Conservation (phyloP, 2,113 vertebrate species). For the Muntiacus muntjak region DNA sequence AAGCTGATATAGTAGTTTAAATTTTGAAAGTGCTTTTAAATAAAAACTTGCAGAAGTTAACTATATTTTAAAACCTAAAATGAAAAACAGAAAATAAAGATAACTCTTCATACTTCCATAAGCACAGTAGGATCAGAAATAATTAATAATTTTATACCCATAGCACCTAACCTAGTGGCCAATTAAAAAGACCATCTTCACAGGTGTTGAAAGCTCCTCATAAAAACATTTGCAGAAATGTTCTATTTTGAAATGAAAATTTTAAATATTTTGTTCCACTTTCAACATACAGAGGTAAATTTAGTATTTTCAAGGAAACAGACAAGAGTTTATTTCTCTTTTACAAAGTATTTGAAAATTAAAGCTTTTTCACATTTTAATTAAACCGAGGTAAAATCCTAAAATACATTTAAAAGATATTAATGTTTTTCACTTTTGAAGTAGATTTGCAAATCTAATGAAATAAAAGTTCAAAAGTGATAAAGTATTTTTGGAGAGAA, state of each 20-base stretch:
- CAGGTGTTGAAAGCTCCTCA: neutral
- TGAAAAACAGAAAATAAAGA: neutral
- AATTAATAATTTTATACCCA: neutral
- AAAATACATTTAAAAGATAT: slow-evolving; percentile 18
- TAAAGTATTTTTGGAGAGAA: neutral
- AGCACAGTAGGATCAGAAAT: neutral
- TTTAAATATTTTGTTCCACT: neutral
- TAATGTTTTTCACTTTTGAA: slow-evolving; percentile 14
- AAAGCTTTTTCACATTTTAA: neutral
- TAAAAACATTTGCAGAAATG: neutral
- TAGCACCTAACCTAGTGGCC: neutral
- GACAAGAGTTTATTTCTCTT: neutral
- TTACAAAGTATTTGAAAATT: neutral
- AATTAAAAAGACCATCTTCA: neutral
- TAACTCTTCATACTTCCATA: neutral
- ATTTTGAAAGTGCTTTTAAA: slow-evolving; percentile 35
- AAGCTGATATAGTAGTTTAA: slow-evolving; percentile 8
- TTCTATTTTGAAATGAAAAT: slow-evolving; percentile 3
- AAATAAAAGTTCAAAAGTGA: neutral
- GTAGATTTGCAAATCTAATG: slow-evolving; percentile 14
- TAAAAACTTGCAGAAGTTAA: neutral
- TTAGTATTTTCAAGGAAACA: slow-evolving; percentile 6
- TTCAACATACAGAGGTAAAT: neutral
- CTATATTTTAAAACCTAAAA: slow-evolving; percentile 27
- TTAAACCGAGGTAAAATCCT: slow-evolving; percentile 17